A percentile compares a stretch with the other conserved stretches of the same genome.
These are phyloP conservation scores for Zaprionus vittiger DNA, from an alignment of 1,140 invertebrate species.

Conservation along the genomic window DNA sequence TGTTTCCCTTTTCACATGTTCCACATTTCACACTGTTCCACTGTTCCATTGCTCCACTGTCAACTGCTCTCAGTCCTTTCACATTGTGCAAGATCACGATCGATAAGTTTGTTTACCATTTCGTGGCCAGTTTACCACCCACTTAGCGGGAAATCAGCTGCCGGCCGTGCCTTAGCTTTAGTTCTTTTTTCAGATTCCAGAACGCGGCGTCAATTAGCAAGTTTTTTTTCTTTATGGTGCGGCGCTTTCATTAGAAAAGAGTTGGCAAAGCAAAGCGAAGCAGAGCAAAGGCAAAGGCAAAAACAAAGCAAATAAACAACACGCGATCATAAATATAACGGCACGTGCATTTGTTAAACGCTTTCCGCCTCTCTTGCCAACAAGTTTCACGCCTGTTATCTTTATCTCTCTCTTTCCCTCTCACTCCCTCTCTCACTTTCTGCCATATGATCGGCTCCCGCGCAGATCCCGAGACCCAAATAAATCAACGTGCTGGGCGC, in stretches of 20 bases:
- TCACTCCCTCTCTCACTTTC: not conserved
- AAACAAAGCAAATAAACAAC: conserved; percentile 51
- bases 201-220: conserved; percentile 29
- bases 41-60: not conserved
- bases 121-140: conserved; percentile 21
- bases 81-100: conserved; percentile 11
- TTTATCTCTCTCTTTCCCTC: not conserved
- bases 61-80: not conserved
- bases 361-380: not conserved
- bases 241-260: conserved; percentile 24
- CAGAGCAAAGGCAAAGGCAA: conserved; percentile 1
- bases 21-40: not conserved
- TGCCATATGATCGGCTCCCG: conserved; percentile 12
- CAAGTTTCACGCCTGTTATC: not conserved
- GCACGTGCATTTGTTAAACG: conserved; percentile 43
- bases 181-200: not conserved
- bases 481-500: conserved; percentile 38
- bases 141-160: conserved; percentile 32
- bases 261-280: conserved; percentile 24
- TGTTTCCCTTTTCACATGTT: not conserved
- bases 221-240: conserved; percentile 4
- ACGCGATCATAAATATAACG: conserved; percentile 54
- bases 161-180: not conserved
- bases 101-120: conserved; percentile 26
- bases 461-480: conserved; percentile 20